Base-by-base conservation (phyloP, 2,113 vertebrate species). In the Catharus bicknelli region DNA sequence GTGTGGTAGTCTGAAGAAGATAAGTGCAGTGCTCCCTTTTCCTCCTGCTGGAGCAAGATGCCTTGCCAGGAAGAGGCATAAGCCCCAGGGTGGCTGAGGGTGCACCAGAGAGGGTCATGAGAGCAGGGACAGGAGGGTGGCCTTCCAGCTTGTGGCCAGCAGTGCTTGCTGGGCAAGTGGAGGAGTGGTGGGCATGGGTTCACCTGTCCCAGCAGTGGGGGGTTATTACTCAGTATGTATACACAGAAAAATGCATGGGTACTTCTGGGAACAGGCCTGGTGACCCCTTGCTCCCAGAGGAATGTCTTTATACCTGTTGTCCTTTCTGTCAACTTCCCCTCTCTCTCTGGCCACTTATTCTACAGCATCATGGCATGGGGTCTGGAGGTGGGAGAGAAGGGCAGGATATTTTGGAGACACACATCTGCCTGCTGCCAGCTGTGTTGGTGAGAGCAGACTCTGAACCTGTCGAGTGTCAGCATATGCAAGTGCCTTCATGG, bases 371-470 rank as follows among this genome's bases (percentile, higher is more conserved):
- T 1, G 7, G 63, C 27, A 22, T 25, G 42, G 29, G 5, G 13
- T 70, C 61, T 16, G 3, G 54, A 68, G 45, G 25, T 8, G 10
- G 50, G 40, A 64, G 90, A 40, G 48, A 38, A 81, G 42, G 5
- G 29, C n/a, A 50, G 36, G 17, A 58, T 50, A 16, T 45, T 91
- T 76, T 48, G 48, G 74, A 58, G 82, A 21, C 8, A 19, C 1
- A 1, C n/a, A 72, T 36, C 30, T 59, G 27, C 61, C 59, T 55
- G 48, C 67, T 76, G 18, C 30, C 10, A 1, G 25, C 87, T 5
- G 5, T 32, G 40, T 23, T 73, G 50, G 42, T 73, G 68, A 76
- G 22, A 0, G 0, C 4, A 3, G 26, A 43, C 14, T 34, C 69
- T 57, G 47, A 76, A 53, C 23, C 18, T 94, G 90, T 23, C 68